Percentiles rank a stretch among this genome's conserved stretches.
Conservation (phyloP, 2,113 vertebrate genomes). For the Steatornis caripensis region DNA sequence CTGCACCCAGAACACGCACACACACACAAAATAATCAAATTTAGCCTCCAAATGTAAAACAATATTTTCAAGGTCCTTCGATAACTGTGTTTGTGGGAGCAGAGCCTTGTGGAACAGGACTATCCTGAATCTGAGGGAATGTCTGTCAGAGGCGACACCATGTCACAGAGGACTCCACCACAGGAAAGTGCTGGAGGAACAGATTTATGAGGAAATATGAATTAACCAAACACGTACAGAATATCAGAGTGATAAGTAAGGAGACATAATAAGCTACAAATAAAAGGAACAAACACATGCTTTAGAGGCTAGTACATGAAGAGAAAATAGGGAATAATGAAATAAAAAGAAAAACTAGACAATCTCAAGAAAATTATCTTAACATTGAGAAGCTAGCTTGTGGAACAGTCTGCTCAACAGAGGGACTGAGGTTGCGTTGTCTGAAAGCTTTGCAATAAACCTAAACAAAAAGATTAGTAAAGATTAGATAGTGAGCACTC, state of each 20-base stretch:
- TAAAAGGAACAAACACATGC: not conserved
- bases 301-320: not conserved
- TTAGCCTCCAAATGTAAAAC: not conserved
- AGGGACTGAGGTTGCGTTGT: not conserved
- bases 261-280: not conserved
- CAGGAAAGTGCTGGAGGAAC: not conserved
- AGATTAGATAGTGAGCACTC: not conserved
- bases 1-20: not conserved
- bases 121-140: not conserved
- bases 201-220: not conserved
- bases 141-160: not conserved
- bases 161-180: not conserved
- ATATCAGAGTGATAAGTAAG: not conserved
- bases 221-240: not conserved
- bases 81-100: not conserved
- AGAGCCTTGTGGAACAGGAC: not conserved
- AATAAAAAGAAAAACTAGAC: not conserved
- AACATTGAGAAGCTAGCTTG: not conserved
- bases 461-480: not conserved
- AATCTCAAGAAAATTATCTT: not conserved
- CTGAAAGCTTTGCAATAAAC: not conserved
- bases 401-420: not conserved
- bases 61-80: not conserved
- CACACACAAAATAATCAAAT: not conserved
- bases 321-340: not conserved